Percentiles rank a stretch among this genome's conserved stretches.
phyloP scores from a whole-genome alignment of 2,113 vertebrate genomes.

The Natator depressus region DNA sequence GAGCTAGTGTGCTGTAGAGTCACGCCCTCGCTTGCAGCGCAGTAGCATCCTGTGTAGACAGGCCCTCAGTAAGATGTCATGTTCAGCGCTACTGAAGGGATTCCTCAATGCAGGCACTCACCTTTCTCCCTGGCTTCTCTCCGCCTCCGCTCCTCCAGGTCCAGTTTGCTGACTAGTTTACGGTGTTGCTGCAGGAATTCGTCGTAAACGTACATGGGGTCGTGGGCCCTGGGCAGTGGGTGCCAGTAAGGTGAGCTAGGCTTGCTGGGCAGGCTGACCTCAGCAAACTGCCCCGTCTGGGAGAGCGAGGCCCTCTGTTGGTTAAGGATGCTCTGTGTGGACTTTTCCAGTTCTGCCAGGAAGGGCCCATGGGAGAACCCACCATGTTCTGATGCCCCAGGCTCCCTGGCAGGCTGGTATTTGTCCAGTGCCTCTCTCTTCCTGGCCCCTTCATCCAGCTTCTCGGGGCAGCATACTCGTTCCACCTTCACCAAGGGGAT shows the following conservation, averaged over 20 bases:
- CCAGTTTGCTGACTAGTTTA: slow-evolving; percentile 93
- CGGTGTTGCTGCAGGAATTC: slow-evolving; percentile 95
- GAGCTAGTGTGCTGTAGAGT: neutral
- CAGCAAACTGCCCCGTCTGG: slow-evolving; percentile 81
- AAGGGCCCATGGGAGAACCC: slow-evolving; percentile 83
- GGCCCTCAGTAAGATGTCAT: neutral
- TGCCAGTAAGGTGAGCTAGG: slow-evolving; percentile 78
- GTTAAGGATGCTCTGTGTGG: slow-evolving; percentile 89
- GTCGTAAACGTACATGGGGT: slow-evolving; percentile 89
- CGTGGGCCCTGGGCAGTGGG: slow-evolving; percentile 73
- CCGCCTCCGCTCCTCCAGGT: slow-evolving; percentile 93
- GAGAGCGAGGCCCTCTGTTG: slow-evolving; percentile 87
- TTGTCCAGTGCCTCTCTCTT: slow-evolving; percentile 86
- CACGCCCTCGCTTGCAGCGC: neutral
- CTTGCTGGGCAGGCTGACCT: slow-evolving; percentile 76
- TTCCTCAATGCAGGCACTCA: slow-evolving; percentile 13
- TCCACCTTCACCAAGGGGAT: slow-evolving; percentile 83
- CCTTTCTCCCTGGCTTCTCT: slow-evolving; percentile 95
- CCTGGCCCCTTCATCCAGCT: slow-evolving; percentile 84
- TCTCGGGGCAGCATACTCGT: slow-evolving; percentile 80
- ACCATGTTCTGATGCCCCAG: slow-evolving; percentile 77
- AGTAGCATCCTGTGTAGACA: neutral
- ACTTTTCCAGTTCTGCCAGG: slow-evolving; percentile 93
- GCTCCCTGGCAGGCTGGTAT: slow-evolving; percentile 82
- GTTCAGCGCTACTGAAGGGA: neutral